Base-by-base conservation (phyloP, 2,888 invertebrate species). In the Ganaspis brasiliensis region DNA sequence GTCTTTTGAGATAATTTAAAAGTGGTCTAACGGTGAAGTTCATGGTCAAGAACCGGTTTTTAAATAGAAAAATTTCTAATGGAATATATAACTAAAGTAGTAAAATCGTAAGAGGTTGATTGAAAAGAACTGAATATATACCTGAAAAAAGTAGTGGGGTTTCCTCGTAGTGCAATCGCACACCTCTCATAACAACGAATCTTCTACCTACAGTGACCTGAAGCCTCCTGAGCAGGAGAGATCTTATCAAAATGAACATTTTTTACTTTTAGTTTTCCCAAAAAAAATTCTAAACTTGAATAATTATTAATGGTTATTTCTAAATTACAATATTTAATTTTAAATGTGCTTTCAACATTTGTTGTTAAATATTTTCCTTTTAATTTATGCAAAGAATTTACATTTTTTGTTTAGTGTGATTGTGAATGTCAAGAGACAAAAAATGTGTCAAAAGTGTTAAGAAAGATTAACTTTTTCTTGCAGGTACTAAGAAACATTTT, bases 111-210 rank as follows among this genome's bases (percentile, higher is more conserved):
- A 21, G 40, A 63, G 40, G 9, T 24, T 67, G 24, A 26, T 67
- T 45, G 24, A 67, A 40, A 14, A 24, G 24, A n/a, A 67, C 9
- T 45, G 19, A 52, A 52, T 19, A 52, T 52, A 24, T 40, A 45
- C 24, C 26, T 24, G 45, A 24, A 67, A 67, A 63, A 31, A 16
- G 59, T 59, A 59, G 67, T 45, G 67, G 67, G 67, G 67, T 24
- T 21, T 67, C 1, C 26, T 24, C 10, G 31, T 31, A 31, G 3
- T 24, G 16, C 8, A 59, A n/a, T 59, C 31, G 24, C 1, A 21
- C n/a, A 67, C 67, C 67, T 67, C 67, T 52, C 19, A 5, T 52
- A 45, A 24, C 45, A 45, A 24, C 45, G 24, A 67, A 45, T 67
- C 45, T 37, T 67, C 24, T 14, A 67, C 52, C 9, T 52, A 52